A percentile compares a stretch with the other conserved stretches of the same genome.
These are phyloP conservation scores for Pseudomyrmex pallidus DNA, from an alignment of 1,140 invertebrate genomes.

Conservation along the genomic window DNA sequence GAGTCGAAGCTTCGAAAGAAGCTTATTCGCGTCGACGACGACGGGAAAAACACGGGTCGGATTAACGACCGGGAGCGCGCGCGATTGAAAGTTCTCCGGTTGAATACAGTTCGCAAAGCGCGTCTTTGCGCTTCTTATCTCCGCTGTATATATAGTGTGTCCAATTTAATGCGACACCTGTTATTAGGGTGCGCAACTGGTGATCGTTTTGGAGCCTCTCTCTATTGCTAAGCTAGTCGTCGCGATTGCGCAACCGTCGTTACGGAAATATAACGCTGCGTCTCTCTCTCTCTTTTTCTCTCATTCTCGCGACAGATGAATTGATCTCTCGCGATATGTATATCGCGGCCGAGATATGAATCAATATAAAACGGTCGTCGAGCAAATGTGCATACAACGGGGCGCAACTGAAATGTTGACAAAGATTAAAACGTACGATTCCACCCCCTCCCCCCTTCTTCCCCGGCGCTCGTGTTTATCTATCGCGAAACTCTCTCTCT, in stretches of 20 bases:
- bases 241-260: constrained; percentile 18
- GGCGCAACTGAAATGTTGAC: constrained; percentile 3
- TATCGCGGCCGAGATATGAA: neutral
- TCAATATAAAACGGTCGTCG: constrained; percentile 20
- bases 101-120: constrained; percentile 29
- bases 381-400: neutral
- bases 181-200: constrained; percentile 60
- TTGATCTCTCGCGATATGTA: neutral
- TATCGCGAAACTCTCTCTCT: neutral
- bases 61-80: constrained; percentile 14
- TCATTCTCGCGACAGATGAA: constrained; percentile 15
- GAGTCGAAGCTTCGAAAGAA: constrained; percentile 4
- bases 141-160: neutral
- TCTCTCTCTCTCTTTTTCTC: neutral
- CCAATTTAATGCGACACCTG: constrained; percentile 26
- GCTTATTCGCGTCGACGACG: neutral
- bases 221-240: neutral
- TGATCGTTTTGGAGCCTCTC: constrained; percentile 51
- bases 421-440: no score
- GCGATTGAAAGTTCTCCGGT: constrained; percentile 32
- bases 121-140: constrained; percentile 29
- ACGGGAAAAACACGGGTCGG: neutral
- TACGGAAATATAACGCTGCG: constrained; percentile 19
- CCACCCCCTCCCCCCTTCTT: no score
- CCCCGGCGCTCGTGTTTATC: neutral